Base-by-base conservation (phyloP, 2,888 invertebrate genomes). In the Antheraea yamamai region DNA sequence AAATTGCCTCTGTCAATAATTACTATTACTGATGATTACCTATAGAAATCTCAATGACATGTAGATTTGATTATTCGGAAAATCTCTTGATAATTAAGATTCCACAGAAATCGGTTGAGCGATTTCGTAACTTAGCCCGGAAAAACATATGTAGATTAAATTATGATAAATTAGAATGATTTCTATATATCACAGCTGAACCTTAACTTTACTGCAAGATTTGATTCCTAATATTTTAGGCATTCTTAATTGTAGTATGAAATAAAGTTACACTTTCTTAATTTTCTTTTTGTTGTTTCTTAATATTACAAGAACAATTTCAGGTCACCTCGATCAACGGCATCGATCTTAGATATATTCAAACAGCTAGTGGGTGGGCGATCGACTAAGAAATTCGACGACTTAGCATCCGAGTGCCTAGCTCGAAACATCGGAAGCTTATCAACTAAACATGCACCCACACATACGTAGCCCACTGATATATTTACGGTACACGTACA, bases 391-490 rank as follows among this genome's bases (percentile, higher is more conserved):
- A 91, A 90, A 91, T 92, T 90, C 79, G 91, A 91, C 84, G 89
- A 91, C 89, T 81, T 88, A 88, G 88, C 89, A 88, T 91, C 93
- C 90, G 90, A 92, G 90, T 89, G 88, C 86, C 89, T 91, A 91
- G 90, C 88, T 89, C 85, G 85, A 85, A 88, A 84, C 91, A 91
- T 93, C 91, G 91, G 92, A 92, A 94, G 92, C 93, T 94, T 94
- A 94, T 94, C 93, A 92, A 91, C 91, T 89, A 92, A 92, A 93
- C 90, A 90, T 84, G 85, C 89, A 89, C 93, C 84, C 92, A 92
- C 92, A 92, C 92, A 66, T 66, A 89, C 77, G 82, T 87, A 79
- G 77, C 79, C 84, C 86, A 84, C 85, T 86, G 85, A 86, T 88
- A 85, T 91, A 91, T 90, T 88, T 88, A 92, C 89, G 83, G 88